These are phyloP conservation scores for Thinocorus orbignyianus DNA, from an alignment of 2,113 vertebrate genomes.

Conservation along the genomic window DNA sequence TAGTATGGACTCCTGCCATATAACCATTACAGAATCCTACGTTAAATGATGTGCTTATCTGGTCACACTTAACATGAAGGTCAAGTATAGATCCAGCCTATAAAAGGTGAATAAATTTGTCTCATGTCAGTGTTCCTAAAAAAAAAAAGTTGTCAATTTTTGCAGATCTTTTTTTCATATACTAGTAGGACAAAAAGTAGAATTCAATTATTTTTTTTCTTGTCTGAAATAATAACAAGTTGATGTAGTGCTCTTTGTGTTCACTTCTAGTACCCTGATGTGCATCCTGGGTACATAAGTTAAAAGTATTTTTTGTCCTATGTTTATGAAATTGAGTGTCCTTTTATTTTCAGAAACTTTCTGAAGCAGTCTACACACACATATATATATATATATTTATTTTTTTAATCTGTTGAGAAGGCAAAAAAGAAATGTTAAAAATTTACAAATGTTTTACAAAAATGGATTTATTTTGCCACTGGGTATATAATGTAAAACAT, in stretches of 20 bases:
- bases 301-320: neutral
- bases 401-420: neutral
- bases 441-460: neutral
- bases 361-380: neutral
- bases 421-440: neutral
- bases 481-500: neutral
- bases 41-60: neutral
- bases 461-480: neutral
- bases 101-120: neutral
- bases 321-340: neutral
- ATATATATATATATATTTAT: too few species aligned
- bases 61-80: neutral
- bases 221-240: neutral
- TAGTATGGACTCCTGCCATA: neutral
- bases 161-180: neutral
- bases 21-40: neutral
- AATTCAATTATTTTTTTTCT: neutral
- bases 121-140: neutral
- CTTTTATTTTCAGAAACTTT: neutral
- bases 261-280: neutral
- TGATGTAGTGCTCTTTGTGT: neutral
- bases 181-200: neutral
- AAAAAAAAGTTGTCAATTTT: neutral
- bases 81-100: rapidly evolving
- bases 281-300: neutral